phyloP scores from a whole-genome alignment of 2,888 invertebrate species.

The Eupithecia subumbrata region DNA sequence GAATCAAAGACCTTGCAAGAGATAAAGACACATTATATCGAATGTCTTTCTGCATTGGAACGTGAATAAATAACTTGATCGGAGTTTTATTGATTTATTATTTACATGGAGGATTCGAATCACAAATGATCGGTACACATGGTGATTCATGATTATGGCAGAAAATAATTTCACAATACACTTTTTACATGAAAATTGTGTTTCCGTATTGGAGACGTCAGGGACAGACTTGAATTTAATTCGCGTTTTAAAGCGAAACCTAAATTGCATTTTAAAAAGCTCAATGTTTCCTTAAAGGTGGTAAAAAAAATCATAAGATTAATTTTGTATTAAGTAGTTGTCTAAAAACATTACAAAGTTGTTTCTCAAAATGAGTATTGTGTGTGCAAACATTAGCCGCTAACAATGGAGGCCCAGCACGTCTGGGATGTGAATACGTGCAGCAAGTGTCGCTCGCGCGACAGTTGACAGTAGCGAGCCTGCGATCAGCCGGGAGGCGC shows the following conservation, averaged over 20 bases:
- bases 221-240: neutral
- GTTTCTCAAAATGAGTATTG: neutral
- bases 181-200: neutral
- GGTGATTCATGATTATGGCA: too few species aligned
- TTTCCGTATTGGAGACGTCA: neutral
- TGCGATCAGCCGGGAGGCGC: constrained; percentile 33
- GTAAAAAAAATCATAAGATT: too few species aligned
- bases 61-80: neutral
- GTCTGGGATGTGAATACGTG: neutral
- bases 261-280: too few species aligned
- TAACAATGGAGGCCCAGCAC: neutral
- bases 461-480: neutral
- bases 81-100: neutral
- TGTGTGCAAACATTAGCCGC: neutral
- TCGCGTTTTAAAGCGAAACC: too few species aligned
- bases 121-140: neutral
- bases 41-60: neutral
- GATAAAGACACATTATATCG: too few species aligned
- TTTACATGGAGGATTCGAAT: neutral
- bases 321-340: neutral
- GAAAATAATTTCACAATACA: neutral
- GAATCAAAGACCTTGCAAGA: neutral
- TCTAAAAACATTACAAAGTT: neutral
- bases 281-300: neutral
- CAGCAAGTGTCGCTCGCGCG: neutral